Evolutionary conservation across 2,797 vertebrate species (phyloP).

Genomic region (Sparus aurata): DNA sequence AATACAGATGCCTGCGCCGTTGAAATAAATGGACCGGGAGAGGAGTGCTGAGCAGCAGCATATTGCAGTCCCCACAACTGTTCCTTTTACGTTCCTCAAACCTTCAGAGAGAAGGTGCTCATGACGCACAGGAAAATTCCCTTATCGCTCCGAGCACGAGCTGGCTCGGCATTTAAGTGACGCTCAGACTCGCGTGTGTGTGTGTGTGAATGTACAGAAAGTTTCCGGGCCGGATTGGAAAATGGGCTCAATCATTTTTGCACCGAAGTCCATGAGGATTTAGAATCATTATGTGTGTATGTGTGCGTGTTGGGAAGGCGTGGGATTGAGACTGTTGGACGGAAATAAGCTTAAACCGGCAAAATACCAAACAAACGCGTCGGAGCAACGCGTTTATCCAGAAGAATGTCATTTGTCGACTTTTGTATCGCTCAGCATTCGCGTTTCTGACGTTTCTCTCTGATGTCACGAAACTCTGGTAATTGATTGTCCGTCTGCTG

Average conservation of each 20-base stretch:
- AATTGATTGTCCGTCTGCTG: conserved; percentile 46
- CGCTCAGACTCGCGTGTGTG: conserved; percentile 40
- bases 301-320: conserved; percentile 2
- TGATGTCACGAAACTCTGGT: neutral
- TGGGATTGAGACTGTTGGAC: neutral
- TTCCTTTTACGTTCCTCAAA: conserved; percentile 62
- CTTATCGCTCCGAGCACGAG: conserved; percentile 75
- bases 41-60: conserved; percentile 70
- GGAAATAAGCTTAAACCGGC: conserved; percentile 28
- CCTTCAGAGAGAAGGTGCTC: conserved; percentile 69
- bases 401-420: neutral
- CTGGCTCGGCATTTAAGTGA: conserved; percentile 71
- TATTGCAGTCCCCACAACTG: conserved; percentile 60
- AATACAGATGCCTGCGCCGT: conserved; percentile 53
- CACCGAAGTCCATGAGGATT: conserved; percentile 54
- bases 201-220: conserved; percentile 51
- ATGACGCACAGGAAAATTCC: conserved; percentile 78
- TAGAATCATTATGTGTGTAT: conserved; percentile 35
- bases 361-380: neutral
- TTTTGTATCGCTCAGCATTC: conserved; percentile 2
- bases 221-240: conserved; percentile 50
- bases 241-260: conserved; percentile 55
- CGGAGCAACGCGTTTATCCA: neutral
- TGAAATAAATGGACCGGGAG: conserved; percentile 61
- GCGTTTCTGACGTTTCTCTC: conserved; percentile 11